Conservation (phyloP, 1,140 invertebrate genomes). For the Drosophila orena region DNA sequence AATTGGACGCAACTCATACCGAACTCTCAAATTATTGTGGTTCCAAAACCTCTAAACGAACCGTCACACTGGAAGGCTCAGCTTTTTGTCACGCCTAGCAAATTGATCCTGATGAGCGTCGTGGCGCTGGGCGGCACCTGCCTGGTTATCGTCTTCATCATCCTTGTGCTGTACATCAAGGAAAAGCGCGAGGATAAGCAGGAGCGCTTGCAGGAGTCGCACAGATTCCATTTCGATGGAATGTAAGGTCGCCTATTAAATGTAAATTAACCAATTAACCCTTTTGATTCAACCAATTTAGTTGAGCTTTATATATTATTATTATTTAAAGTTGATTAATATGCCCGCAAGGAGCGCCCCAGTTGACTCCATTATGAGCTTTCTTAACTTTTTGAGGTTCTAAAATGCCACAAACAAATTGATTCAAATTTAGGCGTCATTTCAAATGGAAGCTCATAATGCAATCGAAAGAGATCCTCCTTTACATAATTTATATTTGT, state of each 20-base stretch:
- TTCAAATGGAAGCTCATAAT: neutral
- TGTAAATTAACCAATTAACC: constrained; percentile 22
- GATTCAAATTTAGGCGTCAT: neutral
- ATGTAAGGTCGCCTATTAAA: constrained; percentile 86
- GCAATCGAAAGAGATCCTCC: neutral
- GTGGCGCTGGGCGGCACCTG: constrained; percentile 95
- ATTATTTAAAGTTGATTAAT: constrained; percentile 26
- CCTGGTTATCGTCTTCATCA: constrained; percentile 93
- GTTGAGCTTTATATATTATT: constrained; percentile 38
- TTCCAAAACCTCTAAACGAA: constrained; percentile 93
- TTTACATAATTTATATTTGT: constrained; percentile 23
- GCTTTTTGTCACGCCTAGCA: constrained; percentile 98
- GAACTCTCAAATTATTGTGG: constrained; percentile 98
- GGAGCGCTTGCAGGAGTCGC: constrained; percentile 94
- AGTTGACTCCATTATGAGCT: neutral
- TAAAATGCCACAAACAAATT: neutral
- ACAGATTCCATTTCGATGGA: constrained; percentile 93
- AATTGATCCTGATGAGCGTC: constrained; percentile 96
- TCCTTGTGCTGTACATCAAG: constrained; percentile 95
- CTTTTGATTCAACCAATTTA: constrained; percentile 25
- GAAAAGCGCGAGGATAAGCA: constrained; percentile 96
- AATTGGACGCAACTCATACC: constrained; percentile 97
- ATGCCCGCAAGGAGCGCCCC: neutral
- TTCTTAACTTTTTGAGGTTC: neutral
- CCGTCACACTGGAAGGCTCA: constrained; percentile 95